These are phyloP conservation scores for Ancistrus triradiatus DNA, from an alignment of 2,113 vertebrate species.

Conservation along the genomic window DNA sequence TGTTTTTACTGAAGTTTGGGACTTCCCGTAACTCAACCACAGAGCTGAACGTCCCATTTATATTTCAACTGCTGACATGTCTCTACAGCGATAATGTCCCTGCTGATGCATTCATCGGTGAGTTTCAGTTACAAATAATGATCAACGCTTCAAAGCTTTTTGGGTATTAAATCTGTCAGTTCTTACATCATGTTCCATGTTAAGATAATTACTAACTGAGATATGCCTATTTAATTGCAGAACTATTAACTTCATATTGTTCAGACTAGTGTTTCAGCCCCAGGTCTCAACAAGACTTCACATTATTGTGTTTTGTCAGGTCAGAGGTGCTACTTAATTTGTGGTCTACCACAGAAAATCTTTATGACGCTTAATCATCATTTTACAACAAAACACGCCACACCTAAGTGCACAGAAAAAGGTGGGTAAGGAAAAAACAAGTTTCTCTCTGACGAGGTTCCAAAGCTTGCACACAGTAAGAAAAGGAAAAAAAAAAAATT, in stretches of 20 bases:
- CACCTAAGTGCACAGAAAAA: conserved; percentile 15
- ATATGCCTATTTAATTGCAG: conserved; percentile 38
- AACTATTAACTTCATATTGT: conserved; percentile 37
- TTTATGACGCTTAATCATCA: conserved; percentile 33
- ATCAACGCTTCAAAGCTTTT: conserved; percentile 11
- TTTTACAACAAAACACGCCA: conserved; percentile 42
- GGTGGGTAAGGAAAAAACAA: neutral
- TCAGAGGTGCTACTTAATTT: conserved; percentile 5
- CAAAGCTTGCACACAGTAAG: neutral
- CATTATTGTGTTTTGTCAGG: conserved; percentile 11
- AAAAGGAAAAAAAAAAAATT: neutral
- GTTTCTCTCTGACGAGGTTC: neutral
- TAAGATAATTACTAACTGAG: conserved; percentile 13
- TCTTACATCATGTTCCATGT: neutral
- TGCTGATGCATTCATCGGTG: no score
- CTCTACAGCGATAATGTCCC: no score
- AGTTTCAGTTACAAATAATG: no score
- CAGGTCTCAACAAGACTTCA: conserved; percentile 38
- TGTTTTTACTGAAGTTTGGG: no score
- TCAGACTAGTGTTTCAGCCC: conserved; percentile 32
- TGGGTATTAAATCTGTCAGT: neutral
- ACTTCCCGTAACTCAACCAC: no score
- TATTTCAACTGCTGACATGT: no score
- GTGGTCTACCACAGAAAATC: conserved; percentile 50
- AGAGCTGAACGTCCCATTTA: no score